These are phyloP conservation scores for Notospermus geniculatus DNA, from an alignment of 1,140 invertebrate genomes.

Conservation along the genomic window DNA sequence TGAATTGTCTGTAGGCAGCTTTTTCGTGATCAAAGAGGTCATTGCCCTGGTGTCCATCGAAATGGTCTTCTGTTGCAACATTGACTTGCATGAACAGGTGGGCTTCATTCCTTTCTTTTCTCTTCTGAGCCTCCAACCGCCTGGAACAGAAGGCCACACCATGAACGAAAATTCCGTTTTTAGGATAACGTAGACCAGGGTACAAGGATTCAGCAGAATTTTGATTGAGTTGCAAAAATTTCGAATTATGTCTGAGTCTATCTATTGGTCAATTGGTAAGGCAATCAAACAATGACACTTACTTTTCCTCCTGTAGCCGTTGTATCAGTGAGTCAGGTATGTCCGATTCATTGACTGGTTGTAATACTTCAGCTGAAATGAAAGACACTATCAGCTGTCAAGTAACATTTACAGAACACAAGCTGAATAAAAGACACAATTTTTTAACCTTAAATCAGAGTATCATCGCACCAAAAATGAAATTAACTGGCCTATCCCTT, in stretches of 20 bases:
- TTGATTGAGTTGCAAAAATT: too few species aligned
- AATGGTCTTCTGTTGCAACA: constrained; percentile 80
- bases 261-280: too few species aligned
- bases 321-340: constrained; percentile 87
- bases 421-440: too few species aligned
- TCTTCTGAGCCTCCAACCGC: constrained; percentile 82
- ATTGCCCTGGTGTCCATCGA: constrained; percentile 93
- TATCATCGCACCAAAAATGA: too few species aligned
- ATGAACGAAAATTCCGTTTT: too few species aligned
- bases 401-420: too few species aligned
- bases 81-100: constrained; percentile 87
- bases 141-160: constrained; percentile 39
- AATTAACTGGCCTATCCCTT: too few species aligned
- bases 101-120: constrained; percentile 93
- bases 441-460: too few species aligned
- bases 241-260: too few species aligned
- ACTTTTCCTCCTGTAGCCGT: constrained; percentile 88
- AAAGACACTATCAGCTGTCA: neutral
- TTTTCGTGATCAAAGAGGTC: constrained; percentile 92
- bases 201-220: too few species aligned
- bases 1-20: constrained; percentile 76
- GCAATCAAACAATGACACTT: too few species aligned
- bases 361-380: constrained; percentile 74
- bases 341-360: constrained; percentile 84
- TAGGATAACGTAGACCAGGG: too few species aligned